Conservation (phyloP, 2,113 vertebrate genomes). For the Leptobrachium ailaonicum region DNA sequence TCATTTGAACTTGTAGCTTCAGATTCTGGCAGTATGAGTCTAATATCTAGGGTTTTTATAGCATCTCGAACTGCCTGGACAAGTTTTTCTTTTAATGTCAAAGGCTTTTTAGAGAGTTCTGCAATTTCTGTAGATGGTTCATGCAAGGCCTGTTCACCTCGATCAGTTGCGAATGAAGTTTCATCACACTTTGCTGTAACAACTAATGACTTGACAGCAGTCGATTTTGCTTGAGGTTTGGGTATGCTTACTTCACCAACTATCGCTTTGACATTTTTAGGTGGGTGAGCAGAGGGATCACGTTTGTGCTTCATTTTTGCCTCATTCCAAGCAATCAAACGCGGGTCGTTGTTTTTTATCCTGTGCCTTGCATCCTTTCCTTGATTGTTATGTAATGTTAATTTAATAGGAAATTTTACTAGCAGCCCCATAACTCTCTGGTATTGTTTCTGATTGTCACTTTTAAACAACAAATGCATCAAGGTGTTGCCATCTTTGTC, state of each 20-base stretch:
- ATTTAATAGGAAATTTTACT: conserved; percentile 70
- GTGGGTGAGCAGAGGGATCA: conserved; percentile 32
- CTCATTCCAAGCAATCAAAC: conserved; percentile 68
- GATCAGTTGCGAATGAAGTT: neutral
- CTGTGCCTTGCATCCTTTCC: conserved; percentile 67
- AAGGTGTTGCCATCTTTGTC: conserved; percentile 71
- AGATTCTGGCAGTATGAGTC: conserved; percentile 36
- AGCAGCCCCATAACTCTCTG: conserved; percentile 62
- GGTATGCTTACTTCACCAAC: conserved; percentile 50
- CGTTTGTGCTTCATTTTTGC: conserved; percentile 58
- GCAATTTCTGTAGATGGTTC: conserved; percentile 37
- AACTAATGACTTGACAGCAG: conserved; percentile 22
- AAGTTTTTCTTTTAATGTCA: conserved; percentile 62
- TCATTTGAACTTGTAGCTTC: conserved; percentile 14
- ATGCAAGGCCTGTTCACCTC: neutral
- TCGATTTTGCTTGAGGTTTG: conserved; percentile 51
- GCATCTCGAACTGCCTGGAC: conserved; percentile 62
- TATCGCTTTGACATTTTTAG: neutral
- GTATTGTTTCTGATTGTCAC: conserved; percentile 59
- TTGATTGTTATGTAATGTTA: conserved; percentile 70
- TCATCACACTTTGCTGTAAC: fast-evolving
- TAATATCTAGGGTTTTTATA: conserved; percentile 61
- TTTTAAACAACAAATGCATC: conserved; percentile 75
- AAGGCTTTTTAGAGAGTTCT: conserved; percentile 28
- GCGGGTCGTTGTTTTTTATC: conserved; percentile 67